Percentiles rank a stretch among this genome's conserved stretches.
phyloP scores from a whole-genome alignment of 64 coral and sea anemone genomes.

The Montipora efflorescens region DNA sequence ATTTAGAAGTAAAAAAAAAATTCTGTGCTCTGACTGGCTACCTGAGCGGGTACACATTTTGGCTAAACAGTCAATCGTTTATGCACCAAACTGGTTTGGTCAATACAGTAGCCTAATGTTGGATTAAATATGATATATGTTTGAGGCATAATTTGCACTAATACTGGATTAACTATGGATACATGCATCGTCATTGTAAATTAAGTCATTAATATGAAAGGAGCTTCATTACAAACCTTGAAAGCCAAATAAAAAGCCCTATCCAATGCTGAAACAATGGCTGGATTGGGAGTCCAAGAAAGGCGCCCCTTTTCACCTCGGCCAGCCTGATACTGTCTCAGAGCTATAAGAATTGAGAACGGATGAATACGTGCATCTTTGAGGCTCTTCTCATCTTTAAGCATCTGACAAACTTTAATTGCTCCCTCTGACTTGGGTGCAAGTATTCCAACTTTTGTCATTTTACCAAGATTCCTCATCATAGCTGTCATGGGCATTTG shows the following conservation, averaged over 20 bases:
- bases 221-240: constrained; percentile 63
- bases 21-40: too few species aligned
- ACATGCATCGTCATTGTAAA: too few species aligned
- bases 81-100: too few species aligned
- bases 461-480: constrained; percentile 94
- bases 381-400: constrained; percentile 45
- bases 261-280: constrained; percentile 79
- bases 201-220: too few species aligned
- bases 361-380: constrained; percentile 87
- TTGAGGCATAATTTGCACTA: too few species aligned
- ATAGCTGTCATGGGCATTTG: constrained; percentile 99
- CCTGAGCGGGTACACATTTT: too few species aligned
- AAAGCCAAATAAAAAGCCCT: constrained; percentile 89
- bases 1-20: too few species aligned
- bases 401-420: constrained; percentile 57
- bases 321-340: constrained; percentile 84
- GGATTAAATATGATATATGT: too few species aligned
- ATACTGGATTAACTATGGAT: too few species aligned
- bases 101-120: too few species aligned
- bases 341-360: constrained; percentile 82
- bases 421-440: constrained; percentile 40
- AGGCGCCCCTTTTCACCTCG: constrained; percentile 81
- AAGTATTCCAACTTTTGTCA: constrained; percentile 81
- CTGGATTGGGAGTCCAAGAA: constrained; percentile 69
- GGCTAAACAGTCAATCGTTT: too few species aligned